Percentiles rank a stretch among this genome's conserved stretches.
phyloP scores from a whole-genome alignment of 2,797 vertebrate species.

The Apodemus agrarius region DNA sequence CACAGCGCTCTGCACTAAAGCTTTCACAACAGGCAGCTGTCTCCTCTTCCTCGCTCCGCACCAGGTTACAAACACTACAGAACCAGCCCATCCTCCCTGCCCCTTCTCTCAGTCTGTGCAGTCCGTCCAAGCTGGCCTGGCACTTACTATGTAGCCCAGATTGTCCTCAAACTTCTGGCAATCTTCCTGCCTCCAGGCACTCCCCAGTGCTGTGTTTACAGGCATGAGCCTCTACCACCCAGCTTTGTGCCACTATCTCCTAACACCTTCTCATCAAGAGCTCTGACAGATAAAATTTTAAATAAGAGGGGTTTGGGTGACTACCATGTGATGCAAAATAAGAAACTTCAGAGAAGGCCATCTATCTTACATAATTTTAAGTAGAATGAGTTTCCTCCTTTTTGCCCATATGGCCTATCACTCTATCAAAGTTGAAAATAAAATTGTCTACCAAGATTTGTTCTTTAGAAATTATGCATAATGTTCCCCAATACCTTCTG shows the following conservation, averaged over 20 bases:
- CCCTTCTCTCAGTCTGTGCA: background rate
- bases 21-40: background rate
- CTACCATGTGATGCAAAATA: slow-evolving; percentile 35
- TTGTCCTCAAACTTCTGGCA: background rate
- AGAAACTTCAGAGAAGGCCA: slow-evolving; percentile 55
- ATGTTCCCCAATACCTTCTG: slow-evolving; percentile 77
- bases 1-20: background rate
- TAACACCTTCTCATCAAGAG: slow-evolving; percentile 11
- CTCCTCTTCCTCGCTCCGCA: background rate
- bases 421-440: slow-evolving; percentile 70
- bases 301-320: slow-evolving; percentile 4
- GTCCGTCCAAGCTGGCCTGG: background rate
- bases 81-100: background rate
- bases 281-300: slow-evolving; percentile 34
- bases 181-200: background rate
- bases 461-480: slow-evolving; percentile 75
- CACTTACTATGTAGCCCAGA: background rate
- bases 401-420: slow-evolving; percentile 73
- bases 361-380: slow-evolving; percentile 65
- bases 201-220: background rate
- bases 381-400: slow-evolving; percentile 48
- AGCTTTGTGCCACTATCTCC: background rate
- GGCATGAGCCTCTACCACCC: too few species aligned
- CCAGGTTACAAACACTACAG: too few species aligned
- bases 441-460: slow-evolving; percentile 73